Evolutionary conservation across 2,888 invertebrate species (phyloP).

Genomic region (Mallateleia sp.): DNA sequence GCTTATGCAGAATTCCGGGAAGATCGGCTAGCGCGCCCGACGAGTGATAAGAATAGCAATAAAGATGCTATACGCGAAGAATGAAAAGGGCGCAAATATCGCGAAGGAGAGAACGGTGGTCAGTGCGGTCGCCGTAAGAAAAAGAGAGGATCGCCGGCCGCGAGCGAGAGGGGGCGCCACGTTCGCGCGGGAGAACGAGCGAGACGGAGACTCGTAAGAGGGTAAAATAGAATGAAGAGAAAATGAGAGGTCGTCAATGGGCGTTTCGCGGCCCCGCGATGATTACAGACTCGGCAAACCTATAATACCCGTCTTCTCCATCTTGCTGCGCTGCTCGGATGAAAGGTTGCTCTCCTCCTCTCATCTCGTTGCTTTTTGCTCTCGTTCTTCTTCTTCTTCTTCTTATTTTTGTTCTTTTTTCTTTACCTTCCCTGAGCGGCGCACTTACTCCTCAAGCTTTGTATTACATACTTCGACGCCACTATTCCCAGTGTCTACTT

Average conservation of each 20-base stretch:
- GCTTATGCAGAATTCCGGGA: constrained; percentile 72
- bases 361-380: constrained; percentile 47
- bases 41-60: constrained; percentile 78
- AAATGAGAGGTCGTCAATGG: constrained; percentile 88
- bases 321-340: constrained; percentile 79
- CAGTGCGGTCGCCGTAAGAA: constrained; percentile 13
- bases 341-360: constrained; percentile 80
- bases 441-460: constrained; percentile 66
- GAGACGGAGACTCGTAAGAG: constrained; percentile 61
- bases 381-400: constrained; percentile 42
- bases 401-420: constrained; percentile 35
- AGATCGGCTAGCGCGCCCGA: constrained; percentile 65
- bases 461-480: constrained; percentile 74
- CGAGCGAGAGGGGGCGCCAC: constrained; percentile 2
- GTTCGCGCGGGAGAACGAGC: constrained; percentile 30
- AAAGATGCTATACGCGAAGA: constrained; percentile 72
- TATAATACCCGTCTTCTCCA: constrained; percentile 87
- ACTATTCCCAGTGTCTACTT: constrained; percentile 69
- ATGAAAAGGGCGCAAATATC: constrained; percentile 68
- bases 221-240: constrained; percentile 78
- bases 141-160: constrained; percentile 17
- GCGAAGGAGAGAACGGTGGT: constrained; percentile 43
- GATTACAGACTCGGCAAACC: constrained; percentile 89
- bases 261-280: constrained; percentile 89
- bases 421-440: constrained; percentile 36